A percentile compares a stretch with the other conserved stretches of the same genome.
Evolutionary conservation across 2,888 invertebrate genomes (phyloP).

Genomic region (Acronicta psi): DNA sequence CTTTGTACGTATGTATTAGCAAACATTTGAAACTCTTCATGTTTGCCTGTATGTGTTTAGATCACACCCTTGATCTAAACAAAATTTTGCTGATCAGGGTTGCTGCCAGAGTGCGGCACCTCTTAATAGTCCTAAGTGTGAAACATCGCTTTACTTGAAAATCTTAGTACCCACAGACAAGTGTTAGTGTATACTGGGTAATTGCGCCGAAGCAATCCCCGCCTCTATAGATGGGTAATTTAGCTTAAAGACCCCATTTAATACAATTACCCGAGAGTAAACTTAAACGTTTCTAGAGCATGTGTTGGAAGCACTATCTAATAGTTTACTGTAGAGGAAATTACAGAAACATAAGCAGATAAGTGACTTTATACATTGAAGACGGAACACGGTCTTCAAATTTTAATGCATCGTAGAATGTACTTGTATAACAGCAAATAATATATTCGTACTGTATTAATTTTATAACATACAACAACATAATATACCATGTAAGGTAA

Average conservation of each 20-base stretch:
- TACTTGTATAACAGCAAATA: no score
- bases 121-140: background rate
- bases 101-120: background rate
- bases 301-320: background rate
- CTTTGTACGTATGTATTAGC: no score
- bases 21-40: no score
- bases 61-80: no score
- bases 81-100: background rate
- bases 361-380: no score
- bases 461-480: no score
- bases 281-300: constrained; percentile 16
- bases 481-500: no score
- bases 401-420: no score
- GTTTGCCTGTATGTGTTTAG: no score
- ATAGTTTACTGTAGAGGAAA: background rate
- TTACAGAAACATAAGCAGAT: background rate
- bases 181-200: constrained; percentile 22
- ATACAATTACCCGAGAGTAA: constrained; percentile 24
- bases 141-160: constrained; percentile 5
- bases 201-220: constrained; percentile 27
- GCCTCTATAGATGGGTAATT: constrained; percentile 37
- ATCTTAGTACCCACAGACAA: constrained; percentile 3
- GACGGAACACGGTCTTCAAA: no score
- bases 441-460: no score
- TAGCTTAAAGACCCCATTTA: constrained; percentile 28